These are phyloP conservation scores for Halichoeres trimaculatus DNA, from an alignment of 2,113 vertebrate genomes.

Conservation along the genomic window DNA sequence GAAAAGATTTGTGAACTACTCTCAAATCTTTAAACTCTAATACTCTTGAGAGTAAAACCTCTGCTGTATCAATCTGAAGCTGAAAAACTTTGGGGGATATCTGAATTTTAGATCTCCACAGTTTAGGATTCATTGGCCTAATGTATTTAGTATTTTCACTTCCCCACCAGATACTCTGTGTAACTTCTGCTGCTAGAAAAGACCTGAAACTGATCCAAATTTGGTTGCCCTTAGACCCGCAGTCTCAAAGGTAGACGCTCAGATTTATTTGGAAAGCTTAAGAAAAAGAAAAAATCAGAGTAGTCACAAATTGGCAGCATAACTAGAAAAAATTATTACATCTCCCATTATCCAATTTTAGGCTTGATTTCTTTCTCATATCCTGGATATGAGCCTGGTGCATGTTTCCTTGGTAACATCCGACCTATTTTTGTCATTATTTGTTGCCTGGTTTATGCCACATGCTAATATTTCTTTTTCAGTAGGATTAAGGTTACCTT, in stretches of 20 bases:
- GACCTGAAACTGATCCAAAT: neutral
- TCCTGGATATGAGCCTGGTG: neutral
- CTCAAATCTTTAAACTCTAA: no score
- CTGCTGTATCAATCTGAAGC: constrained; percentile 16
- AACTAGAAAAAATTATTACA: neutral
- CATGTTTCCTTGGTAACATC: constrained; percentile 19
- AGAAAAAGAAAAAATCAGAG: neutral
- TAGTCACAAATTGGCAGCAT: neutral
- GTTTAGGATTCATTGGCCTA: constrained; percentile 20
- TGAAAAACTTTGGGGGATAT: constrained; percentile 25
- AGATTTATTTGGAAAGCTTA: neutral
- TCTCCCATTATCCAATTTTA: neutral
- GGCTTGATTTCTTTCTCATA: neutral
- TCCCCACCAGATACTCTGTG: constrained; percentile 16
- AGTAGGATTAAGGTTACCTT: constrained; percentile 36
- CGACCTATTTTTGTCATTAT: neutral
- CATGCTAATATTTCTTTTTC: constrained; percentile 25
- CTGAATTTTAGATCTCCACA: constrained; percentile 12
- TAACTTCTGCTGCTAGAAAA: constrained; percentile 6
- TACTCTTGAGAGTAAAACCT: no score
- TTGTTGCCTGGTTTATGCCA: neutral
- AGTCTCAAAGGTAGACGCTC: neutral
- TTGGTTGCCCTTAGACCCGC: neutral
- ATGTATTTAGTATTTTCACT: neutral
- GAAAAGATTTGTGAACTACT: no score